Conservation (phyloP, 2,888 invertebrate genomes). For the Craniophora ligustri region DNA sequence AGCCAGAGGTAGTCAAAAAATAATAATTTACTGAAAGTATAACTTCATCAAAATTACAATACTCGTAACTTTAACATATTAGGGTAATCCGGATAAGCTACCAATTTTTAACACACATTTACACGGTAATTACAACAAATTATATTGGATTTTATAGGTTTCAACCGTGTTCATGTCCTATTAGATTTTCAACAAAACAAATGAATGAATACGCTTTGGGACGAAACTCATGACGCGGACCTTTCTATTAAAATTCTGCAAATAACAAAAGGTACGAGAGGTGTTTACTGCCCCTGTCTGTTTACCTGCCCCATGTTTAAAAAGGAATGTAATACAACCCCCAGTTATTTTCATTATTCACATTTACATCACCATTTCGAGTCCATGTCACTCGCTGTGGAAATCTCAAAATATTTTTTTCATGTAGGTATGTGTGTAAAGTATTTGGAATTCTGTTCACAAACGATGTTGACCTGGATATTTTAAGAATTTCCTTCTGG, state of each 20-base stretch:
- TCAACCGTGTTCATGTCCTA: constrained; percentile 55
- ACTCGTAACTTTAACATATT: constrained; percentile 40
- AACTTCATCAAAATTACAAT: constrained; percentile 30
- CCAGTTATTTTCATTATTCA: constrained; percentile 84
- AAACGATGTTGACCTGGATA: neutral
- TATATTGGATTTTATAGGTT: constrained; percentile 50
- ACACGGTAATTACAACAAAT: constrained; percentile 42
- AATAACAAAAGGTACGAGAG: constrained; percentile 80
- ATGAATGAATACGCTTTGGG: constrained; percentile 43
- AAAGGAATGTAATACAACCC: constrained; percentile 85
- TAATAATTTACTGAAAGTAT: constrained; percentile 20
- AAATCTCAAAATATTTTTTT: constrained; percentile 34
- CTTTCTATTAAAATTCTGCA: constrained; percentile 86
- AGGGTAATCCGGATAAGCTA: constrained; percentile 34
- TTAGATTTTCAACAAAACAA: constrained; percentile 56
- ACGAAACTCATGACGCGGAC: constrained; percentile 58
- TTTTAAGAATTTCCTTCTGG: neutral
- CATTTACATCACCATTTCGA: constrained; percentile 68
- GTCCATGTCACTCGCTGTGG: constrained; percentile 44
- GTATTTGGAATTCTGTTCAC: constrained; percentile 15
- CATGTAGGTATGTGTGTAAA: constrained; percentile 6
- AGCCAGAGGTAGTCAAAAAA: too few species aligned
- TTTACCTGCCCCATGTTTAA: constrained; percentile 79
- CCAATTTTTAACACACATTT: constrained; percentile 43
- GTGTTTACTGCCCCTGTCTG: constrained; percentile 78